These are phyloP conservation scores for Xenopus laevis DNA, from an alignment of 2,113 vertebrate genomes.

Conservation along the genomic window DNA sequence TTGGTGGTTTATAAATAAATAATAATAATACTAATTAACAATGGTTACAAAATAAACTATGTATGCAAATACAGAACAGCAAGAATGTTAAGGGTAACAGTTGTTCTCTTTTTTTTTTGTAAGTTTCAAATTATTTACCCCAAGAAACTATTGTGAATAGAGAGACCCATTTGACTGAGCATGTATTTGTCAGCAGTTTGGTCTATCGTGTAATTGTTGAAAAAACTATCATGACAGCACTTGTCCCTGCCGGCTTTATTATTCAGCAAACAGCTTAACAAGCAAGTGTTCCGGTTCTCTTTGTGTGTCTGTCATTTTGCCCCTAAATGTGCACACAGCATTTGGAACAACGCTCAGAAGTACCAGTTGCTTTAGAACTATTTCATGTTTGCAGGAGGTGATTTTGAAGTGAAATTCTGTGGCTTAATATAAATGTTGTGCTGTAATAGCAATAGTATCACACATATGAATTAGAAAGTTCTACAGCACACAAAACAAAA, in stretches of 20 bases:
- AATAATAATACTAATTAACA: too few relatives aligned
- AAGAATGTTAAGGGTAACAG: too few relatives aligned
- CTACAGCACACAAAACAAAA: too few relatives aligned
- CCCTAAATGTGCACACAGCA: not conserved
- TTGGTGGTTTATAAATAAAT: not conserved
- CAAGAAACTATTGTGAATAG: not conserved
- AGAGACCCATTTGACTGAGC: conserved; percentile 10
- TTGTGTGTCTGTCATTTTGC: conserved; percentile 1
- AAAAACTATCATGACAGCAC: not conserved
- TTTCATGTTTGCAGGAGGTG: not conserved
- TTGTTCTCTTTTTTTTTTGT: too few relatives aligned
- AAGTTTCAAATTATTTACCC: too few relatives aligned
- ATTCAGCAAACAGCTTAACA: not conserved
- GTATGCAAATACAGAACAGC: too few relatives aligned
- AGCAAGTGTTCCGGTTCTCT: not conserved
- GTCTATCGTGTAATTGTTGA: not conserved
- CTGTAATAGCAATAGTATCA: too few relatives aligned
- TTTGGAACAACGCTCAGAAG: not conserved
- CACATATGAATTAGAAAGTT: too few relatives aligned
- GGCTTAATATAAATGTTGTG: too few relatives aligned
- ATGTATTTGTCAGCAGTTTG: conserved; percentile 1
- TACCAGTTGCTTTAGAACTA: not conserved
- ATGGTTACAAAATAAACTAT: too few relatives aligned
- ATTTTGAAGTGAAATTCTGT: not conserved
- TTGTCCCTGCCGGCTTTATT: not conserved